Percentiles rank a stretch among this genome's conserved stretches.
Evolutionary conservation across 2,888 invertebrate genomes (phyloP).

Genomic region (Hypomecis atomaria): DNA sequence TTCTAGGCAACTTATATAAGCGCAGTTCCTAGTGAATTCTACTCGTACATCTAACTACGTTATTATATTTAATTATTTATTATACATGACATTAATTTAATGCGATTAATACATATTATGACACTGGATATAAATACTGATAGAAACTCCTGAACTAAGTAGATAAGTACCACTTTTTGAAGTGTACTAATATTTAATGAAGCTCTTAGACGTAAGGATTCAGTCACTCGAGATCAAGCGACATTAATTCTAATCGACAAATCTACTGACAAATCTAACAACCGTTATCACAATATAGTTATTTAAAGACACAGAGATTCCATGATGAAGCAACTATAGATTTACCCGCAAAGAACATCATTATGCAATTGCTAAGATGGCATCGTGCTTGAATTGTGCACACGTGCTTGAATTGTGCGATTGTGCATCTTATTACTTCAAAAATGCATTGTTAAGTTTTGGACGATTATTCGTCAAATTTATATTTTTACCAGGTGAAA

Average conservation of each 20-base stretch:
- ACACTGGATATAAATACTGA: constrained; percentile 44
- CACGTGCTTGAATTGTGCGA: constrained; percentile 18
- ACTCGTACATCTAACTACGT: constrained; percentile 33
- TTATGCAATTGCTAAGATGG: constrained; percentile 32
- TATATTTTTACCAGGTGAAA: neutral
- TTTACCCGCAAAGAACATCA: constrained; percentile 29
- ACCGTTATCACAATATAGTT: constrained; percentile 79
- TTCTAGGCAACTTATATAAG: constrained; percentile 66
- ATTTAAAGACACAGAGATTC: constrained; percentile 63
- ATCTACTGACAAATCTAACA: constrained; percentile 59
- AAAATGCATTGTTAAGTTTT: no score
- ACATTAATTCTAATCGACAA: constrained; percentile 56
- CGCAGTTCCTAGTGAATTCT: constrained; percentile 52
- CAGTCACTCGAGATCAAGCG: constrained; percentile 49
- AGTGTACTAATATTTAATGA: constrained; percentile 7
- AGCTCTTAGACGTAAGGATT: neutral
- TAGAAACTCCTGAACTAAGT: constrained; percentile 27
- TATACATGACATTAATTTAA: constrained; percentile 36
- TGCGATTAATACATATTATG: constrained; percentile 28
- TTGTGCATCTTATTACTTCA: constrained; percentile 27
- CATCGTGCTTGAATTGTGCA: constrained; percentile 24
- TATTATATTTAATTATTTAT: constrained; percentile 15
- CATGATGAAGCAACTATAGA: constrained; percentile 53
- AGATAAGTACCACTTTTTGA: neutral
- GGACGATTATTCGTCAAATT: neutral